Conservation (phyloP, 2,797 vertebrate genomes). For the Ceyx erithaca region DNA sequence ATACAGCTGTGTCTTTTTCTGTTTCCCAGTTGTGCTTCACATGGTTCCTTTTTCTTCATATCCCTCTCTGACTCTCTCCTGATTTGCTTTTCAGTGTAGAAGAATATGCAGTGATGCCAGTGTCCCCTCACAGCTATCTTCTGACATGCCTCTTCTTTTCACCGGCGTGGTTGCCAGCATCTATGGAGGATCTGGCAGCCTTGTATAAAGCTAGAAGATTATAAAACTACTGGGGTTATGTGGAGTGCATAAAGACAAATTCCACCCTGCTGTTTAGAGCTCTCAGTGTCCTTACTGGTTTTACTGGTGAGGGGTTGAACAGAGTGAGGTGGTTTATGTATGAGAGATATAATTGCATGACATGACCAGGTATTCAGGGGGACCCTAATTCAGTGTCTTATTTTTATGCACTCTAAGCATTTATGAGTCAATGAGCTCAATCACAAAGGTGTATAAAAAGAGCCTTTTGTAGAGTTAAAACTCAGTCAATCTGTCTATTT, state of each 20-base stretch:
- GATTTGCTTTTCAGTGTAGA: background rate
- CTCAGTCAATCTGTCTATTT: background rate
- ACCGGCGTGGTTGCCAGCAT: background rate
- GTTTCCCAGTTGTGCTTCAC: background rate
- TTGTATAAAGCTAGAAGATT: background rate
- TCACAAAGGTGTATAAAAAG: background rate
- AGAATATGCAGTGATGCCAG: background rate
- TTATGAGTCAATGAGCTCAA: background rate
- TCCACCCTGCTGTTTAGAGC: background rate
- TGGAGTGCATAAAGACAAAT: background rate
- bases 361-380: background rate
- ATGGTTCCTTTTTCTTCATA: background rate
- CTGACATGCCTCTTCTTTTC: background rate
- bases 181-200: background rate
- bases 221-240: background rate
- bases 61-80: background rate
- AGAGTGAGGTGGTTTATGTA: rapidly evolving
- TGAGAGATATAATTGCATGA: background rate
- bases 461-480: background rate
- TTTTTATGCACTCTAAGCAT: background rate
- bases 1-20: background rate
- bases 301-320: background rate
- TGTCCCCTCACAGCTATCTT: background rate
- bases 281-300: background rate
- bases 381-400: background rate